These are phyloP conservation scores for Vulpes vulpes DNA, from an alignment of 2,113 vertebrate species.

Conservation along the genomic window DNA sequence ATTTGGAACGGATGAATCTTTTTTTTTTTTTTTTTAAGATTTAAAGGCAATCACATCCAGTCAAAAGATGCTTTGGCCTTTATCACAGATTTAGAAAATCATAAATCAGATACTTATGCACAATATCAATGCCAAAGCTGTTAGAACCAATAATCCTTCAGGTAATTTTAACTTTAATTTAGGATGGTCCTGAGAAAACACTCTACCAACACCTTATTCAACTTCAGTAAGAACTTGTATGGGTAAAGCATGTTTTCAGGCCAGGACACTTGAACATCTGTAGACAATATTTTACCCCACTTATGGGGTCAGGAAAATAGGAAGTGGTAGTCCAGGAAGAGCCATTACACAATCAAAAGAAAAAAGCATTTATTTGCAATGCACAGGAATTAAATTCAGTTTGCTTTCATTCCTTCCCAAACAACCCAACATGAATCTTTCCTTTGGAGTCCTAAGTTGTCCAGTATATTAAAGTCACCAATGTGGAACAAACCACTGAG, in stretches of 20 bases:
- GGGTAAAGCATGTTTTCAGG: background rate
- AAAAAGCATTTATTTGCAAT: background rate
- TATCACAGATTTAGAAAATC: background rate
- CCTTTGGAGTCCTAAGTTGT: background rate
- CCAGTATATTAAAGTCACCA: background rate
- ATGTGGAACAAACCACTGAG: background rate
- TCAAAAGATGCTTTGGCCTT: conserved; percentile 19
- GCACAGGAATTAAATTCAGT: background rate
- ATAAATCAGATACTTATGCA: background rate
- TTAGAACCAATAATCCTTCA: background rate
- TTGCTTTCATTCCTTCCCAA: conserved; percentile 26
- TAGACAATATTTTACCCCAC: conserved; percentile 21
- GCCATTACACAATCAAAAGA: background rate
- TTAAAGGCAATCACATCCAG: background rate
- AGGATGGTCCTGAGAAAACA: background rate
- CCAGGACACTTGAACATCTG: background rate
- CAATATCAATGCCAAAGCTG: background rate
- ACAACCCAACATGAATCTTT: conserved; percentile 16
- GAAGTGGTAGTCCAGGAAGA: background rate
- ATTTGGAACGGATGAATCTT: background rate
- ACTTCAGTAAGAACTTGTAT: background rate
- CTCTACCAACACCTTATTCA: background rate
- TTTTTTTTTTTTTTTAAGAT: conserved; percentile 45
- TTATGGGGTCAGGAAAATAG: conserved; percentile 2
- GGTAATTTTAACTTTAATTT: background rate